Conservation (phyloP, 2,888 invertebrate species). For the Cylindroiulus punctatus region DNA sequence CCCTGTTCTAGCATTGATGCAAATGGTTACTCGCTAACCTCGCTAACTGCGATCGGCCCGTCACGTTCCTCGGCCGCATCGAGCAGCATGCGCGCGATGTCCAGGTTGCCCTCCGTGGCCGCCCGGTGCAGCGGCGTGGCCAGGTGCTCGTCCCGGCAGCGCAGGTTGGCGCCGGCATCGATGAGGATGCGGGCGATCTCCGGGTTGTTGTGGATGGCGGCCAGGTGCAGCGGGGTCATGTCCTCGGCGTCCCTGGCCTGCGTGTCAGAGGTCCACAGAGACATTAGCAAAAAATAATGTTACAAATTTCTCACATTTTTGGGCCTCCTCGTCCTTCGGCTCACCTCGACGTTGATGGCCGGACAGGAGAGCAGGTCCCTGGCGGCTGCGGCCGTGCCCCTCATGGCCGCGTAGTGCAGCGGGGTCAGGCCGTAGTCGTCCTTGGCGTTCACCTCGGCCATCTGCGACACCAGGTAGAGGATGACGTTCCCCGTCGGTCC, state of each 20-base stretch:
- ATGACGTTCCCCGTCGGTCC: conserved; percentile 55
- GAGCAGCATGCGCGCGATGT: conserved; percentile 60
- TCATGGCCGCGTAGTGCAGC: conserved; percentile 67
- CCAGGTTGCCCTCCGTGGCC: conserved; percentile 63
- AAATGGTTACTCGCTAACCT: conserved; percentile 40
- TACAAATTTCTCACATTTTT: no score
- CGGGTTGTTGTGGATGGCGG: conserved; percentile 66
- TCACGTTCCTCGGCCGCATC: conserved; percentile 58
- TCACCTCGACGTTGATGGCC: conserved; percentile 64
- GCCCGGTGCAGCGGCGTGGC: conserved; percentile 67
- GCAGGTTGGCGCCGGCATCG: conserved; percentile 64
- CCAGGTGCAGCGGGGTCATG: conserved; percentile 68
- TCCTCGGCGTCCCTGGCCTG: conserved; percentile 55
- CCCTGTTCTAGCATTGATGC: no score
- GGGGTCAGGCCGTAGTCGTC: conserved; percentile 66
- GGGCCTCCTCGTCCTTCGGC: no score
- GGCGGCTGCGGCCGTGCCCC: conserved; percentile 67
- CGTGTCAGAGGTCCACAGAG: background rate
- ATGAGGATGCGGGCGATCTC: conserved; percentile 65
- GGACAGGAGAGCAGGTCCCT: conserved; percentile 64
- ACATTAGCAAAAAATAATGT: background rate
- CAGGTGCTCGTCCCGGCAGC: conserved; percentile 63
- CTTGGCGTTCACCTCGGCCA: conserved; percentile 64
- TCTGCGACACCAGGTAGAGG: conserved; percentile 58
- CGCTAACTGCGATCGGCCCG: conserved; percentile 61